Percentiles rank a stretch among this genome's conserved stretches.
These are phyloP conservation scores for Monodelphis domestica DNA, from an alignment of 2,797 vertebrate genomes.

Conservation along the genomic window DNA sequence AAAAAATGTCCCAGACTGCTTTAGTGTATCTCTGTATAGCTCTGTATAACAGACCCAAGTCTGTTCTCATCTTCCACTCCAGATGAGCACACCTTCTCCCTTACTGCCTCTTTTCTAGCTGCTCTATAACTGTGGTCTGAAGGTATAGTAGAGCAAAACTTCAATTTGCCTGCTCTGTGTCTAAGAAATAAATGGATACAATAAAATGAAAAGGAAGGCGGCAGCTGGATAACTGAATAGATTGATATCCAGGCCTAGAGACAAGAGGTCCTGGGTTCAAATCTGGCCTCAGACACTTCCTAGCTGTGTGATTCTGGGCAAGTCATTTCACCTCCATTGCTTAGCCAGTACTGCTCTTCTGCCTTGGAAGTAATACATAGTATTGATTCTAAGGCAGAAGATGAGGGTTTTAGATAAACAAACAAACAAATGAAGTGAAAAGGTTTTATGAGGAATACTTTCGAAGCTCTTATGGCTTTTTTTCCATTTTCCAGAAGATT, in stretches of 20 bases:
- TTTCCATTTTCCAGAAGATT: not conserved
- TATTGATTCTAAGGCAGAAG: too few species aligned
- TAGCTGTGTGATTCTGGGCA: too few species aligned
- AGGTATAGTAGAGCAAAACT: not conserved
- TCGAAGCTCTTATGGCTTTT: not conserved
- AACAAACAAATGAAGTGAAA: not conserved
- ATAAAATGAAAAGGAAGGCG: not conserved
- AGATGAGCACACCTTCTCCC: not conserved
- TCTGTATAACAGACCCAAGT: not conserved
- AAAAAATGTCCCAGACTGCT: not conserved
- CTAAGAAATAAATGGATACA: slow-evolving; percentile 13
- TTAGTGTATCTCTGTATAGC: not conserved
- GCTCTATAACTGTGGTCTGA: not conserved
- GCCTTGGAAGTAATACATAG: too few species aligned
- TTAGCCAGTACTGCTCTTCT: too few species aligned
- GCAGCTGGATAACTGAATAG: too few species aligned
- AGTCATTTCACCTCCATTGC: too few species aligned
- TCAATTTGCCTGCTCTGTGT: not conserved
- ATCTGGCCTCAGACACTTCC: too few species aligned
- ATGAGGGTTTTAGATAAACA: too few species aligned
- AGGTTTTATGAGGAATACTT: not conserved
- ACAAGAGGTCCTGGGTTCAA: too few species aligned
- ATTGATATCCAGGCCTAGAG: too few species aligned
- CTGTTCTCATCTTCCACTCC: not conserved
- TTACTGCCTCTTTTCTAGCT: not conserved